Base-by-base conservation (phyloP, 2,888 invertebrate species). In the Seira musarum region DNA sequence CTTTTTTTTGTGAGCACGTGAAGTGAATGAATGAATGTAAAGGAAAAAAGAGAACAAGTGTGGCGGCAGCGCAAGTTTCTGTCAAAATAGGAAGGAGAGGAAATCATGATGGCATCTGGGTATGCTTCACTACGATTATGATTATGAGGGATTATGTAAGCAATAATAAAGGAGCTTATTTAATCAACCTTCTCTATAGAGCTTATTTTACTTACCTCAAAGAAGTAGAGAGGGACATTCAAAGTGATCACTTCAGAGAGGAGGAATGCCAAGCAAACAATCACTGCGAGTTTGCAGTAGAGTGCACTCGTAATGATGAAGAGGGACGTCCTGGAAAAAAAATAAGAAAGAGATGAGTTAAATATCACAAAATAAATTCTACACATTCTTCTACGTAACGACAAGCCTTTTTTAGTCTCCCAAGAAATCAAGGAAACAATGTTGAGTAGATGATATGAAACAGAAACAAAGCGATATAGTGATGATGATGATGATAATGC, bases 271-370 rank as follows among this genome's bases (percentile, higher is more conserved):
- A 97, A 92, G 91, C 97, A 98, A 81, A 97, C 93, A 87, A 97
- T 96, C 87, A 97, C 94, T 89, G 97, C 91, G 84, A 97, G 93
- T 90, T 97, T 96, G 88, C 96, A 97, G 91, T 98, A 98, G 88
- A 97, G 95, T 91, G 96, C 95, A 90, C 97, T 97, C 91, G 96
- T 94, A 90, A 96, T 95, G 90, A 97, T 96, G 91, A 96, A 96
- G 87, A 96, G 92, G 80, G 81, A 83, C 63, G 83, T 83, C 79
- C 83, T 83, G 76, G 15, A 46, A 60, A 30, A 53, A 81, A 80
- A 75, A 76, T 2, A 64, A 40, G 61, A 25, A 65, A 69, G 6
- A 40, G 19, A 21, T 13, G 76, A 60, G 22, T 21, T 21, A 22
- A 5, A 19, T 21, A 60, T 19, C 60, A 60, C 22, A 30, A 30